Conservation (phyloP, 2,888 invertebrate genomes). For the Altica lythri region DNA sequence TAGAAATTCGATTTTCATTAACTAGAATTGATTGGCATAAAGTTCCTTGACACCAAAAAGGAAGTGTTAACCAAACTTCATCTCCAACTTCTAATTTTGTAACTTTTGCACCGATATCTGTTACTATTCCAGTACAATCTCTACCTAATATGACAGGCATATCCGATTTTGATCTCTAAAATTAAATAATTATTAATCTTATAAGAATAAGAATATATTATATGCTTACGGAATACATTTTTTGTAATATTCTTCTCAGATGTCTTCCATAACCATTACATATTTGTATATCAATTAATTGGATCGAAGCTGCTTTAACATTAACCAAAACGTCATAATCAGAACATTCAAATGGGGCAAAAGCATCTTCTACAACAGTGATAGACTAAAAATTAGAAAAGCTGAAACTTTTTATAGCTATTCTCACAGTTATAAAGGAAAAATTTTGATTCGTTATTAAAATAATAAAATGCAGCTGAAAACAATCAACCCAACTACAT, state of each 20-base stretch:
- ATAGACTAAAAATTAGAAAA: slow-evolving; percentile 57
- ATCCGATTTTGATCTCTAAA: slow-evolving; percentile 54
- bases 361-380: slow-evolving; percentile 60
- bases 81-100: slow-evolving; percentile 65
- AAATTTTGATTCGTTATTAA: no score
- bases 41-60: slow-evolving; percentile 64
- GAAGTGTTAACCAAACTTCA: slow-evolving; percentile 64
- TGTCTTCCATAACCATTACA: slow-evolving; percentile 61
- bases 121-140: slow-evolving; percentile 66
- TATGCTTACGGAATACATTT: slow-evolving; percentile 34
- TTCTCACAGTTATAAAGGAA: no score
- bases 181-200: slow-evolving; percentile 8
- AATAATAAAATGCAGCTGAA: no score
- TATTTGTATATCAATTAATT: slow-evolving; percentile 64
- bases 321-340: slow-evolving; percentile 64
- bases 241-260: slow-evolving; percentile 48
- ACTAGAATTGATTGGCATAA: slow-evolving; percentile 63
- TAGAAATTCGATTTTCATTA: slow-evolving; percentile 60
- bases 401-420: slow-evolving; percentile 1
- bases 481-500: no score
- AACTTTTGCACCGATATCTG: slow-evolving; percentile 65
- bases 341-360: slow-evolving; percentile 60
- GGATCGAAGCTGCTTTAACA: slow-evolving; percentile 66
- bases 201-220: neutral
- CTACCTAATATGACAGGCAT: slow-evolving; percentile 66